phyloP scores from a whole-genome alignment of 1,140 invertebrate species.

The Tetranychus urticae region DNA sequence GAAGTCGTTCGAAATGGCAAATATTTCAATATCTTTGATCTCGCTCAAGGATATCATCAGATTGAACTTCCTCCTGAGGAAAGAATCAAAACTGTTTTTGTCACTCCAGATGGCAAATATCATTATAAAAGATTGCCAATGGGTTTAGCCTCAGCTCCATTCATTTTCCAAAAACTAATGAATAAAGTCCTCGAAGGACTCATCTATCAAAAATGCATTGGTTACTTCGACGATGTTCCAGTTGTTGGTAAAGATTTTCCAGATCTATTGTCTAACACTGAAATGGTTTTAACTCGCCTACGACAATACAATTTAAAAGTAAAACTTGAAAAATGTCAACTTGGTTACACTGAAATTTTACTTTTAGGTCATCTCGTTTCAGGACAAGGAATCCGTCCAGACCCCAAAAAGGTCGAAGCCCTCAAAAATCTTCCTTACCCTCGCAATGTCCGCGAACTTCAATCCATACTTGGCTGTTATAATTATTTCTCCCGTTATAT shows the following conservation, averaged over 20 bases:
- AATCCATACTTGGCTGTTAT: no score
- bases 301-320: no score
- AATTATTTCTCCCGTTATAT: no score
- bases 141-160: not conserved
- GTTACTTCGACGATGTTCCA: not conserved
- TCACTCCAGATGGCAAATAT: not conserved
- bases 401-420: no score
- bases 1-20: constrained; percentile 17
- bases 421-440: no score
- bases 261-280: no score
- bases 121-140: not conserved
- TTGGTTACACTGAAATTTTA: not conserved
- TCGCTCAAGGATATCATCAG: constrained; percentile 23
- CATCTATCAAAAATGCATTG: not conserved
- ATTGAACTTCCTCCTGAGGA: constrained; percentile 17
- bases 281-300: no score
- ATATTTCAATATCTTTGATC: constrained; percentile 23
- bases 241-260: no score
- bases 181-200: not conserved
- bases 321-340: not conserved
- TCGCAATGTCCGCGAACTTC: no score
- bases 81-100: constrained; percentile 23
- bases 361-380: not conserved
- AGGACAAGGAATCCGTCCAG: no score
- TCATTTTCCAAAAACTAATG: not conserved